Evolutionary conservation across 2,113 vertebrate genomes (phyloP), one percentile per base, ranked within the genome.

Genomic region (Megaceryle torquata): DNA sequence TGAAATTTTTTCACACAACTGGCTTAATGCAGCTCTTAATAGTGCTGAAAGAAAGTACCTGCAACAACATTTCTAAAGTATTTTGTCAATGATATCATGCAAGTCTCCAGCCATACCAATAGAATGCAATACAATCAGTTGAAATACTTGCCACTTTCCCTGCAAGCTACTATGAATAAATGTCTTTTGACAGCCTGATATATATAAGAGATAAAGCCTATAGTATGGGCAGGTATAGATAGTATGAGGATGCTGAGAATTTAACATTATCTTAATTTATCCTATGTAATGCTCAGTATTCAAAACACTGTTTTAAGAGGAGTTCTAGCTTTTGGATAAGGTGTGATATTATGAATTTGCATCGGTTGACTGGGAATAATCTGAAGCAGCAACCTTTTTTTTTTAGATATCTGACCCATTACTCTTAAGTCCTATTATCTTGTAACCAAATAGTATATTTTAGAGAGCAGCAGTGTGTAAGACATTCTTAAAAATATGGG

Each of bases 151-250:
- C 67, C 12, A 10, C 70, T 60, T 95, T 9, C 20, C 29, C 28
- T 68, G n/a, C 18, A 60, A 68, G 24, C 6, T 13, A 11, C 48
- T 39, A 13, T 43, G 26, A 64, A 33, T 68, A 70, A 37, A 71
- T 56, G 4, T 22, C 65, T 63, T 72, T 44, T 75, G 54, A 33
- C 18, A 71, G 26, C 4, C 22, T 64, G 6, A 2, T 31, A 12
- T 35, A 60, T 9, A 11, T 1, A 39, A 43, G 43, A 37, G 59
- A 15, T n/a, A 54, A 86, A 19, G 7, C 29, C 74, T 24, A 0
- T 2, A 14, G 14, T 0, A 5, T 16, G n/a, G 25, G 15, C 37
- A 46, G 39, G 17, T 35, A 3, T 11, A 9, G 39, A 8, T 3
- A 22, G 17, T 4, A 26, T 12, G 60, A 44, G 26, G 35, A 57